phyloP scores from a whole-genome alignment of 1,140 invertebrate species.

The Chlorops oryzae region DNA sequence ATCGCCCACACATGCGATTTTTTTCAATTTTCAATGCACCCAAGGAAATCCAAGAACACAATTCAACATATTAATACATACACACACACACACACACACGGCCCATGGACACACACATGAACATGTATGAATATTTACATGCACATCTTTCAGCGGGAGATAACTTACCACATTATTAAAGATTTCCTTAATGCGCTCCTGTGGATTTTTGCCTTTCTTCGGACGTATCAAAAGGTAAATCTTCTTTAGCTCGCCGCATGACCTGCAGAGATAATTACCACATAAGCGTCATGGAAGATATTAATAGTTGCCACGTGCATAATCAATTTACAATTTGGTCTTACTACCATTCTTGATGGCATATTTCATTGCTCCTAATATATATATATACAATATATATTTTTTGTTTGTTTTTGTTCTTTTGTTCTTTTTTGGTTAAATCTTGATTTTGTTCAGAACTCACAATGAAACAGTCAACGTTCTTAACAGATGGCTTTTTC shows the following conservation, averaged over 20 bases:
- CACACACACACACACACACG: slow-evolving; percentile 1
- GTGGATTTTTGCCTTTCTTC: slow-evolving; percentile 71
- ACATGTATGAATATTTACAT: slow-evolving; percentile 16
- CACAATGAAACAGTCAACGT: too few relatives aligned
- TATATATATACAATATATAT: too few relatives aligned
- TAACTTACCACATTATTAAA: slow-evolving; percentile 61
- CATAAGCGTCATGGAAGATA: neutral
- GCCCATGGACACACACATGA: neutral
- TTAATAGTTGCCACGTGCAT: slow-evolving; percentile 10
- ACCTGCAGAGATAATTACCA: slow-evolving; percentile 29
- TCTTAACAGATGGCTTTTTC: too few relatives aligned
- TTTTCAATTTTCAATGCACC: too few relatives aligned
- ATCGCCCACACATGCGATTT: too few relatives aligned
- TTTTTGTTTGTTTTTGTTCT: too few relatives aligned
- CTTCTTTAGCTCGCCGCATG: slow-evolving; percentile 58
- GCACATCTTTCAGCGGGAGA: too few relatives aligned
- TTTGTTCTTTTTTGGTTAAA: too few relatives aligned
- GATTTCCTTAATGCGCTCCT: slow-evolving; percentile 63
- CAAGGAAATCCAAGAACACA: slow-evolving; percentile 13
- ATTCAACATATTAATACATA: slow-evolving; percentile 19
- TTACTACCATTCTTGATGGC: too few relatives aligned
- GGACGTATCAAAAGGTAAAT: slow-evolving; percentile 72
- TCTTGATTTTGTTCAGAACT: too few relatives aligned
- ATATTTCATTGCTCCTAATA: too few relatives aligned
- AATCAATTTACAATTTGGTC: slow-evolving; percentile 22